Evolutionary conservation across 2,797 vertebrate species (phyloP).

Genomic region (Gephyroberyx darwinii): DNA sequence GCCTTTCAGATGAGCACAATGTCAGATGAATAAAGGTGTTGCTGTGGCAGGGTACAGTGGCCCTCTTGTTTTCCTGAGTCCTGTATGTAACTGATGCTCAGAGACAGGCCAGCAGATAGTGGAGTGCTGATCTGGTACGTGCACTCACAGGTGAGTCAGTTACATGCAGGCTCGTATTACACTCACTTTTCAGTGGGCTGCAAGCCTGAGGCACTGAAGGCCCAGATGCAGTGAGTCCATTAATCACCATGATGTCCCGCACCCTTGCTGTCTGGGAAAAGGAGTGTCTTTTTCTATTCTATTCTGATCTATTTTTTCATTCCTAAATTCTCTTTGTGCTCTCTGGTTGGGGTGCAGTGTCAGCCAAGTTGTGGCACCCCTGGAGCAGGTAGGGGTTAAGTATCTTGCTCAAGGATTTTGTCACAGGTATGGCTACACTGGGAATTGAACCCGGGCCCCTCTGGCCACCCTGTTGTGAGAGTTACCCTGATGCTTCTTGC

Average conservation of each 20-base stretch:
- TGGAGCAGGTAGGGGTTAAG: background rate
- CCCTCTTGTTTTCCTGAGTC: constrained; percentile 13
- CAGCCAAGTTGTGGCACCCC: no score
- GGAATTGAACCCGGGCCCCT: no score
- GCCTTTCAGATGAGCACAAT: constrained; percentile 16
- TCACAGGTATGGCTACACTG: no score
- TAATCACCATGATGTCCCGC: constrained; percentile 24
- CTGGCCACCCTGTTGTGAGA: no score
- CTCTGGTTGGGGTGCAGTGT: no score
- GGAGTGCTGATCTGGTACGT: constrained; percentile 3
- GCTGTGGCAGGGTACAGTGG: background rate
- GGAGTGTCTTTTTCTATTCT: background rate
- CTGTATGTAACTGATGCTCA: background rate
- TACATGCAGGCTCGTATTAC: constrained; percentile 39
- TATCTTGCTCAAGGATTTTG: no score
- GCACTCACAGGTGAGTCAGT: background rate
- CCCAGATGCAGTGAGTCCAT: constrained; percentile 30
- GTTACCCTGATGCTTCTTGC: no score
- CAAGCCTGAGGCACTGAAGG: constrained; percentile 38
- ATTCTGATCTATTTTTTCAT: no score
- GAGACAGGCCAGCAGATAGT: background rate
- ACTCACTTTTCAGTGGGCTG: constrained; percentile 27
- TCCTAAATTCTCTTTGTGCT: no score
- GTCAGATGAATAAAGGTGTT: background rate
- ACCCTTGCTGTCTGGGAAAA: constrained; percentile 11